phyloP scores from a whole-genome alignment of 2,113 vertebrate genomes.

The Mus spicilegus region DNA sequence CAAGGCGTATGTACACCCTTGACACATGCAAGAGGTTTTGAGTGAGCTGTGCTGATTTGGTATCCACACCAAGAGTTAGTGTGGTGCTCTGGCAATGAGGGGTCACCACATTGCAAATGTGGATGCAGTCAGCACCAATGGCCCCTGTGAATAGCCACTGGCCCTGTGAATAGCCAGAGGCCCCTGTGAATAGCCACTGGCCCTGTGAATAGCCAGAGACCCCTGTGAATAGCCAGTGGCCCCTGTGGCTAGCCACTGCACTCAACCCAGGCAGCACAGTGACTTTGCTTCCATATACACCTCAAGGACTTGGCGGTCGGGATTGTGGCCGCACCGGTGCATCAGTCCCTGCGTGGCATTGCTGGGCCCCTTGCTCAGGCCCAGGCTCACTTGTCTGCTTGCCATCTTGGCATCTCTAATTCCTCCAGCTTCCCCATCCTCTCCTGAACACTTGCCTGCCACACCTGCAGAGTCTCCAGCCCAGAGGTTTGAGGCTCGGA shows the following conservation, averaged over 20 bases:
- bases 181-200: background rate
- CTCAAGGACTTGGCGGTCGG: background rate
- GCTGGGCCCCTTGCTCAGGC: background rate
- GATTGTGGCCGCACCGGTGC: background rate
- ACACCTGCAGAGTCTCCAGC: slow-evolving; percentile 93
- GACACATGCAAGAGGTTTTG: background rate
- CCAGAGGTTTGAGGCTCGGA: slow-evolving; percentile 96
- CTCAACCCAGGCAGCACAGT: no score
- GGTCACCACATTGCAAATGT: no score
- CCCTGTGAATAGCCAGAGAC: background rate
- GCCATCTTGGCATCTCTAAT: slow-evolving; percentile 45
- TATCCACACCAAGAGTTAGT: background rate
- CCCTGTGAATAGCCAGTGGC: background rate
- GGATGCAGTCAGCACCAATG: background rate
- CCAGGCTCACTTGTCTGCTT: background rate
- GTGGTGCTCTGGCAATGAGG: background rate
- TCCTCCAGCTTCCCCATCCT: slow-evolving; percentile 93
- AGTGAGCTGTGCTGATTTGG: background rate
- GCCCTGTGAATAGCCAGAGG: background rate
- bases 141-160: background rate
- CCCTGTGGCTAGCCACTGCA: background rate
- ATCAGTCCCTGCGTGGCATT: background rate
- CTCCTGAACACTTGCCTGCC: slow-evolving; percentile 94
- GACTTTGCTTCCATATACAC: background rate
- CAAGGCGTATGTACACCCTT: background rate